Evolutionary conservation across 92 coral and sea anemone species (phyloP).

Genomic region (Parazoanthus swiftii): DNA sequence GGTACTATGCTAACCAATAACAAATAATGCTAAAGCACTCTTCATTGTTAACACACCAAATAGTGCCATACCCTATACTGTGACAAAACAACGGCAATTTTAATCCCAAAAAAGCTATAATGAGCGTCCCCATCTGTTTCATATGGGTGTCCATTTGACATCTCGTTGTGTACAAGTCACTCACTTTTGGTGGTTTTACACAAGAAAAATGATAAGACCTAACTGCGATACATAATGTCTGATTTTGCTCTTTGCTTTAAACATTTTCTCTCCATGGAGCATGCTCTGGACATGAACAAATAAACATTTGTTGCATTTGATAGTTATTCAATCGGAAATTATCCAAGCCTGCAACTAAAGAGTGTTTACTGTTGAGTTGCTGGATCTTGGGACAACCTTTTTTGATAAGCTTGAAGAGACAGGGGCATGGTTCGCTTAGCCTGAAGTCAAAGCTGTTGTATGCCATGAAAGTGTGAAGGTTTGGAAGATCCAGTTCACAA

Average conservation of each 20-base stretch:
- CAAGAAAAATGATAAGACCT: background rate
- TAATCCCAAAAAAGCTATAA: too few species aligned
- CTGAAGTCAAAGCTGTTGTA: slow-evolving; percentile 31
- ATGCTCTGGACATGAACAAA: slow-evolving; percentile 50
- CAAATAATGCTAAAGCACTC: too few species aligned
- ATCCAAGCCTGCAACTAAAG: slow-evolving; percentile 50
- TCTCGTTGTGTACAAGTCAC: too few species aligned
- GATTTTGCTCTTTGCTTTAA: background rate
- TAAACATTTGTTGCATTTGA: slow-evolving; percentile 34
- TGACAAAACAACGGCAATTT: too few species aligned
- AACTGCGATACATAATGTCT: background rate
- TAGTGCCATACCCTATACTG: too few species aligned
- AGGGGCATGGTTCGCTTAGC: slow-evolving; percentile 36
- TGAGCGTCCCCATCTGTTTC: too few species aligned
- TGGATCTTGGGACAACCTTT: slow-evolving; percentile 63
- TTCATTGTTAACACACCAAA: too few species aligned
- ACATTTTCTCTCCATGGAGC: slow-evolving; percentile 41
- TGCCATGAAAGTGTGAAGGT: slow-evolving; percentile 58
- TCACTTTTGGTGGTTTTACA: too few species aligned
- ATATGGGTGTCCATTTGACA: too few species aligned
- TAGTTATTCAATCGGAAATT: slow-evolving; percentile 47
- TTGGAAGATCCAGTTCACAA: slow-evolving; percentile 52
- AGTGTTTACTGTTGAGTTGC: slow-evolving; percentile 51
- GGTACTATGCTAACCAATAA: too few species aligned
- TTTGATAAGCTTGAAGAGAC: slow-evolving; percentile 56